A percentile compares a stretch with the other conserved stretches of the same genome.
Conservation (phyloP, 1,140 invertebrate species). For the Aricia agestis region DNA sequence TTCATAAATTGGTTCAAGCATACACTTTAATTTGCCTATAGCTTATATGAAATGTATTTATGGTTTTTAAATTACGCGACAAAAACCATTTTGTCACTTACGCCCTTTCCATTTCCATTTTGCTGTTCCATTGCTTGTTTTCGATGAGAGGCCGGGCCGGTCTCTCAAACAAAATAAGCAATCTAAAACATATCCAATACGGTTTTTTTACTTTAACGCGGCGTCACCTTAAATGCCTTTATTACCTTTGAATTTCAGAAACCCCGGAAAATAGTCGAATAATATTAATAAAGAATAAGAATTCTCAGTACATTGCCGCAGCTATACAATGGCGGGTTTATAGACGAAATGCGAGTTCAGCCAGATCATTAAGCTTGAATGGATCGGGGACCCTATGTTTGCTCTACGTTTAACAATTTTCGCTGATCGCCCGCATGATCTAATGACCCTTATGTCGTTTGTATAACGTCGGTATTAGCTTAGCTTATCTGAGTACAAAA, state of each 20-base stretch:
- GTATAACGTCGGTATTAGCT: conserved; percentile 40
- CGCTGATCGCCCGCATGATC: conserved; percentile 33
- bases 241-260: neutral
- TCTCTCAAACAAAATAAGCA: too few species aligned
- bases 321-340: conserved; percentile 7
- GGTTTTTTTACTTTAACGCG: too few species aligned
- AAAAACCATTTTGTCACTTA: too few species aligned
- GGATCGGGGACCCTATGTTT: conserved; percentile 44
- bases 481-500: conserved; percentile 14
- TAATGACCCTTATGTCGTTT: conserved; percentile 29
- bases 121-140: too few species aligned
- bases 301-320: neutral
- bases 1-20: too few species aligned
- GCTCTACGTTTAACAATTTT: conserved; percentile 46
- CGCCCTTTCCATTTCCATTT: too few species aligned
- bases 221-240: too few species aligned
- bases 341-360: conserved; percentile 39
- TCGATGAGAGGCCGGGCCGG: too few species aligned
- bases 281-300: neutral
- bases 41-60: too few species aligned
- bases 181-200: too few species aligned
- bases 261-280: neutral
- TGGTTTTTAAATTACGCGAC: too few species aligned
- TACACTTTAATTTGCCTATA: too few species aligned
- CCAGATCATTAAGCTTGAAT: conserved; percentile 41